A percentile compares a stretch with the other conserved stretches of the same genome.
Evolutionary conservation across 2,113 vertebrate species (phyloP).

Genomic region (Pedionomus torquatus): DNA sequence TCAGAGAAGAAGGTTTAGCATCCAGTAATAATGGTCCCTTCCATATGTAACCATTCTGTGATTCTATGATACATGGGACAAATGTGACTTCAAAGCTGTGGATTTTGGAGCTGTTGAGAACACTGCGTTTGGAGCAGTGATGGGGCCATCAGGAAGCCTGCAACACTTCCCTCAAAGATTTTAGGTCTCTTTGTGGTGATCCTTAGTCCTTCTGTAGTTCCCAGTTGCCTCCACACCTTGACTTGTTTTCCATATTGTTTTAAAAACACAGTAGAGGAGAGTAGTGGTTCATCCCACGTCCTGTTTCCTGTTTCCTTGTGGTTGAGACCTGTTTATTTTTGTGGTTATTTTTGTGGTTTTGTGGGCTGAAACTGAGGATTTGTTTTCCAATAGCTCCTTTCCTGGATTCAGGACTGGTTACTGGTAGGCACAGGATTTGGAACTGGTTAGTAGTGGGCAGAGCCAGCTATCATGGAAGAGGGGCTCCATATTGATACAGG

Average conservation of each 20-base stretch:
- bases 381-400: not conserved
- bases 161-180: not conserved
- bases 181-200: no score
- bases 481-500: not conserved
- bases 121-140: not conserved
- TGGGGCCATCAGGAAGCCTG: not conserved
- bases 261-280: not conserved
- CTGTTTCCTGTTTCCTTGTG: fast-evolving
- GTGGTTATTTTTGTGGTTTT: not conserved
- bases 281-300: fast-evolving
- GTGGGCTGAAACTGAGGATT: not conserved
- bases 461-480: not conserved
- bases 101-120: no score
- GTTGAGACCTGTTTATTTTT: not conserved
- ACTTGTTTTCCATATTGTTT: fast-evolving
- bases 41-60: no score
- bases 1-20: not conserved
- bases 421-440: not conserved
- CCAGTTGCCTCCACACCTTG: not conserved
- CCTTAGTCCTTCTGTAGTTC: not conserved
- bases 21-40: no score
- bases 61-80: no score
- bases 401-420: fast-evolving
- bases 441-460: fast-evolving
- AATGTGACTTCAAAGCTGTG: not conserved